A percentile compares a stretch with the other conserved stretches of the same genome.
phyloP scores from a whole-genome alignment of 2,888 invertebrate genomes.

The Trichacis sp. region DNA sequence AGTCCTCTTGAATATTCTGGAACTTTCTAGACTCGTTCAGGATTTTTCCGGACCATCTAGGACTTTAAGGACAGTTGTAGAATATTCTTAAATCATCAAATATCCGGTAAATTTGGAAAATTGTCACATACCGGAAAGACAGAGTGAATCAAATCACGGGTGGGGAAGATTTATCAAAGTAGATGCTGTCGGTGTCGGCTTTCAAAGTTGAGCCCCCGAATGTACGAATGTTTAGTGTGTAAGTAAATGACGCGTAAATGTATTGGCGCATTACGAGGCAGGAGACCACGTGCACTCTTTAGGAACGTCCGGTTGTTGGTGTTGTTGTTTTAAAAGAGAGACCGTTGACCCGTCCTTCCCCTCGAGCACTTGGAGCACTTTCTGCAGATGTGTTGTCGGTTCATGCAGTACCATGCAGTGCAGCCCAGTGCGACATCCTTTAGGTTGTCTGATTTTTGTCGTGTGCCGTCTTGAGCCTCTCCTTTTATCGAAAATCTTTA shows the following conservation, averaged over 20 bases:
- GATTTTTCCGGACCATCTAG: too few relatives aligned
- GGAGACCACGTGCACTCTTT: neutral
- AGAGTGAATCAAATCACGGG: too few relatives aligned
- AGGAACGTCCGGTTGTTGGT: slow-evolving; percentile 3
- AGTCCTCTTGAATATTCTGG: too few relatives aligned
- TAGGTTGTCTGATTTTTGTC: slow-evolving; percentile 1
- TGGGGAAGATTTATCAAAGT: neutral
- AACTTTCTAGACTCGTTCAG: too few relatives aligned
- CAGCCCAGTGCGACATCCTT: neutral
- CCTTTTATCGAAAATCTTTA: neutral
- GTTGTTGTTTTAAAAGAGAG: neutral
- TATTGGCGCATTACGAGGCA: neutral
- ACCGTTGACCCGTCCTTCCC: neutral
- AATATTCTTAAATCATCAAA: too few relatives aligned
- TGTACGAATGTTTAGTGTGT: neutral
- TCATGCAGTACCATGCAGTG: too few relatives aligned
- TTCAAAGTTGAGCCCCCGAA: neutral
- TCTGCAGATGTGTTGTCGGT: neutral
- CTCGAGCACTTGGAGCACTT: too few relatives aligned
- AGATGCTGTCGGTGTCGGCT: neutral
- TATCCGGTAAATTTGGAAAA: too few relatives aligned
- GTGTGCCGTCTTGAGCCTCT: neutral
- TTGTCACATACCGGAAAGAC: too few relatives aligned
- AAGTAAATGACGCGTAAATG: slow-evolving; percentile 1
- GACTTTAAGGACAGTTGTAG: too few relatives aligned